These are phyloP conservation scores for Drosophila sp. DNA, from an alignment of 1,140 invertebrate species.

Conservation along the genomic window DNA sequence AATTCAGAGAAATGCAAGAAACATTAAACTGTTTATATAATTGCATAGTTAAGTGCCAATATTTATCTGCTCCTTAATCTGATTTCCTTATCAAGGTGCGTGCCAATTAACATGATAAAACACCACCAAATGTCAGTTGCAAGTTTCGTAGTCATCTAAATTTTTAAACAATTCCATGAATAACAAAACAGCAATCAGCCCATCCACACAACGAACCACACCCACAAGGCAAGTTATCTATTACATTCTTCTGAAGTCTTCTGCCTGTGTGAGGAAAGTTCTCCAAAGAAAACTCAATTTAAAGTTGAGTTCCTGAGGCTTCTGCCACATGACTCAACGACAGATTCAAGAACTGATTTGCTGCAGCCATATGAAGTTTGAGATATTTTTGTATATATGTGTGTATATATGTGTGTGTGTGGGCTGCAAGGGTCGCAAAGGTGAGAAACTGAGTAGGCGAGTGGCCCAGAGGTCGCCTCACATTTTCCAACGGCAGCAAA, in stretches of 20 bases:
- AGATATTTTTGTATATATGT: not conserved
- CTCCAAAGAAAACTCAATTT: constrained; percentile 64
- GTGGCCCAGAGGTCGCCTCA: constrained; percentile 13
- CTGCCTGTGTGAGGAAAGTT: constrained; percentile 26
- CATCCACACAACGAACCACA: constrained; percentile 29
- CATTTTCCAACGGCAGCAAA: constrained; percentile 20
- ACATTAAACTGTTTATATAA: too few relatives aligned
- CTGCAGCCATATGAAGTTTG: constrained; percentile 5
- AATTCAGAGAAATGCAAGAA: too few relatives aligned
- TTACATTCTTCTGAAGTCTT: constrained; percentile 41
- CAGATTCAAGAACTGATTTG: constrained; percentile 57
- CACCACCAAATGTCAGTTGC: constrained; percentile 35
- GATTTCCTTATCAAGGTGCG: constrained; percentile 8
- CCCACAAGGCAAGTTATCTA: constrained; percentile 57
- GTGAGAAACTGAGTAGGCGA: constrained; percentile 13
- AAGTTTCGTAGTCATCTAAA: constrained; percentile 67
- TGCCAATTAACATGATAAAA: constrained; percentile 2
- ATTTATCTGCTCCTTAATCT: not conserved
- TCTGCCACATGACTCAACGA: constrained; percentile 53
- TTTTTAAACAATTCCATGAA: constrained; percentile 78
- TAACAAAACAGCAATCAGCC: constrained; percentile 72
- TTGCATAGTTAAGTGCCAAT: too few relatives aligned
- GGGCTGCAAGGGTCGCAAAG: constrained; percentile 24
- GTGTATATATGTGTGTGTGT: constrained; percentile 7
- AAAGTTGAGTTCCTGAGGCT: constrained; percentile 57